Evolutionary conservation across 1,140 invertebrate species (phyloP), one percentile per base, ranked within the genome.

Genomic region (Micrasema minimum): DNA sequence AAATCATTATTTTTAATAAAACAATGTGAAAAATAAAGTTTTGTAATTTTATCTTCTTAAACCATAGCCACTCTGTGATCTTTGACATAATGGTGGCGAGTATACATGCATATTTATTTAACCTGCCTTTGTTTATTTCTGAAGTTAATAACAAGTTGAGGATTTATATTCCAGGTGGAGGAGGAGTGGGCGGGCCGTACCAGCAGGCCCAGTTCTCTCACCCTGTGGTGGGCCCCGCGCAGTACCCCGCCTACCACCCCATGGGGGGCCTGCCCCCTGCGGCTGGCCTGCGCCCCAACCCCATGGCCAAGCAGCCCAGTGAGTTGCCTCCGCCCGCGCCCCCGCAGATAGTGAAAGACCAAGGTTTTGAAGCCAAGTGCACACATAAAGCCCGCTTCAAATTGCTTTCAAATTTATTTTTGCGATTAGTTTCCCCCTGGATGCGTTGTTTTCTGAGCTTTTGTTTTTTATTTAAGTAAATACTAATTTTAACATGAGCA

Each of bases 301-400:
- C 82, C 53, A 83, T 87, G 78, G 86, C 86, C 79, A 91, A 87
- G 85, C 89, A 90, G 85, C 87, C 89, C 86, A 92, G 91, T 92
- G 90, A 92, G 91, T 92, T 91, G 86, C 62, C 81, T 82, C 59
- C 81, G 82, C 73, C 85, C 12, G 57, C 23, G 16, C 80, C 59
- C 23, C 20, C 41, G 18, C 81, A 78, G 80, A 84, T 85, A 87
- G 85, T 85, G 78, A 85, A 85, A 90, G 88, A 89, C 83, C 88
- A 89, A 87, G 87, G 88, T 90, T 85, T 26, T 45, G 31, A 46
- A 64, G 38, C 11, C 1, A 46, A 45, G 2, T n/a, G 43, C 59
- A 14, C 20, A 7, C 22, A 14, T 43, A 55, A 16, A 3, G 18
- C 37, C 45, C 38, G 37, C 37, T 67, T 67, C 12, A 22, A 35